A percentile compares a stretch with the other conserved stretches of the same genome.
These are phyloP conservation scores for Nomada fucata DNA, from an alignment of 2,888 invertebrate species.

Conservation along the genomic window DNA sequence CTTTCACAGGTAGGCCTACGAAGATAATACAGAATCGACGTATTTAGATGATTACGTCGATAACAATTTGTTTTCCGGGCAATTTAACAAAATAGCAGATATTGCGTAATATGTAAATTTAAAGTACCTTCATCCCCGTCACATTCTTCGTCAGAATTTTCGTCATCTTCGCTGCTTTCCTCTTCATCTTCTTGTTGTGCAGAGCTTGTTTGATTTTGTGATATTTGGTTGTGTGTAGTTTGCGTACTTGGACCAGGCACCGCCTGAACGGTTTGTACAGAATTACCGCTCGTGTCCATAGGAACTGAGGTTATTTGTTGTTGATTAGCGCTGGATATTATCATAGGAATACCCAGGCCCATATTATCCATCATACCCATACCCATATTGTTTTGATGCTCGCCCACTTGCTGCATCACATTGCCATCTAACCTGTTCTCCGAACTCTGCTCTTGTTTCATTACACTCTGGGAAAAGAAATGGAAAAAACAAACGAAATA, in stretches of 20 bases:
- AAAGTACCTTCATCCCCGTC: conserved; percentile 80
- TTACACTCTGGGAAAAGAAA: conserved; percentile 73
- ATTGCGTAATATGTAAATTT: neutral
- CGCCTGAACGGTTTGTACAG: conserved; percentile 79
- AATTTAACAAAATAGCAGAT: neutral
- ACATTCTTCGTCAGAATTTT: conserved; percentile 82
- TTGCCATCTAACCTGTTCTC: conserved; percentile 81
- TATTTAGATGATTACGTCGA: neutral
- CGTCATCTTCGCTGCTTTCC: conserved; percentile 80
- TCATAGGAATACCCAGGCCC: conserved; percentile 79
- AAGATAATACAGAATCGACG: conserved; percentile 1
- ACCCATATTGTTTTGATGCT: conserved; percentile 80
- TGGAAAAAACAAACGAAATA: conserved; percentile 8
- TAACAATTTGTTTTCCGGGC: neutral
- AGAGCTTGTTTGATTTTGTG: conserved; percentile 75
- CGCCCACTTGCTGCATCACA: conserved; percentile 80
- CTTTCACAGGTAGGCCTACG: conserved; percentile 81
- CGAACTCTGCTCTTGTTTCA: conserved; percentile 80
- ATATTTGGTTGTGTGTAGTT: conserved; percentile 77
- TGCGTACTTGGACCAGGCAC: conserved; percentile 81
- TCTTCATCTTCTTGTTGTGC: conserved; percentile 78
- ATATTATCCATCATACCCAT: conserved; percentile 82
- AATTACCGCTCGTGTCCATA: conserved; percentile 79
- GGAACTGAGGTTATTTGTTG: conserved; percentile 82
- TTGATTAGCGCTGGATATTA: conserved; percentile 76